Evolutionary conservation across 2,888 invertebrate genomes (phyloP).

Genomic region (Mimumesa dahlbomi): DNA sequence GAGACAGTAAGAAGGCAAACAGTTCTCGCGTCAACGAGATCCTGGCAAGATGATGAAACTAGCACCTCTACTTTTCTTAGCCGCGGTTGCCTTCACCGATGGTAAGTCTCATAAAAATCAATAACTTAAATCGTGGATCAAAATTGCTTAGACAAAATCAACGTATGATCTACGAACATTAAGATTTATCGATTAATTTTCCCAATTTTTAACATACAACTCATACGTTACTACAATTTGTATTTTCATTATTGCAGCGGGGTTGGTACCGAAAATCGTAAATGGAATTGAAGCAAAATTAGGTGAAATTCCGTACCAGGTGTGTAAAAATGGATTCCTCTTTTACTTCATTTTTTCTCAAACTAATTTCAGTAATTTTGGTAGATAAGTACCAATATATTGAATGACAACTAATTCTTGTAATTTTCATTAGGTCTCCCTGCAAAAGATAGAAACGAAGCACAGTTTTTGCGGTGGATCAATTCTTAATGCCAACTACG

Average conservation of each 20-base stretch:
- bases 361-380: no score
- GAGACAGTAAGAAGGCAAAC: neutral
- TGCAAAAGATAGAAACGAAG: conserved; percentile 33
- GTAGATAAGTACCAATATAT: neutral
- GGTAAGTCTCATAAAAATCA: conserved; percentile 17
- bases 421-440: conserved; percentile 57
- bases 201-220: no score
- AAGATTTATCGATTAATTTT: no score
- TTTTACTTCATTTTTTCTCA: neutral
- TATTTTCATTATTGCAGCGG: conserved; percentile 3
- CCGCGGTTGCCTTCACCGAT: neutral
- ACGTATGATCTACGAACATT: neutral
- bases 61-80: neutral
- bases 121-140: no score
- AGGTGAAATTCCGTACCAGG: conserved; percentile 72
- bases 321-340: no score
- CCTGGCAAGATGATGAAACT: conserved; percentile 1
- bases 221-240: no score
- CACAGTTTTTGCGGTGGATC: conserved; percentile 69
- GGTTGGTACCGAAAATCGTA: conserved; percentile 34
- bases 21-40: neutral
- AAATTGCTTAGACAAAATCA: no score
- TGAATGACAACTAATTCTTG: neutral
- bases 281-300: conserved; percentile 59
- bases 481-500: conserved; percentile 55